These are phyloP conservation scores for Cephus pulcher DNA, from an alignment of 2,888 invertebrate genomes.

Conservation along the genomic window DNA sequence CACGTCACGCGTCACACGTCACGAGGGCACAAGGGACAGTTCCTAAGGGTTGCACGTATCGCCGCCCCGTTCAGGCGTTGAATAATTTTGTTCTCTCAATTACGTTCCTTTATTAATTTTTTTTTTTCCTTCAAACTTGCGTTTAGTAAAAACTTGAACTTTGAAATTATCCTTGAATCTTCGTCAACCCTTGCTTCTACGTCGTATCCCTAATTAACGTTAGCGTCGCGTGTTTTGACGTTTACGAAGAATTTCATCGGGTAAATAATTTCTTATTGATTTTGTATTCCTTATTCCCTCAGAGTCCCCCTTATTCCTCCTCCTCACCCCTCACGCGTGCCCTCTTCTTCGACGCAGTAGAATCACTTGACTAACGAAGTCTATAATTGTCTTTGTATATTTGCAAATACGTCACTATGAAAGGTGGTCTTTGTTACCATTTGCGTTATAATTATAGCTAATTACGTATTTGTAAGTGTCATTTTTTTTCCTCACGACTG, in stretches of 20 bases:
- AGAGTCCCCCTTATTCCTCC: background rate
- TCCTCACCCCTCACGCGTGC: background rate
- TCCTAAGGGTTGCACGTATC: background rate
- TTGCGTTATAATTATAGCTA: background rate
- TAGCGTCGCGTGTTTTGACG: too few relatives aligned
- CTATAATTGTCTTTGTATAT: background rate
- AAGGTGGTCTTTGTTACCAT: background rate
- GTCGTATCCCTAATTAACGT: too few relatives aligned
- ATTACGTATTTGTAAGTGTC: background rate
- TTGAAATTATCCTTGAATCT: too few relatives aligned
- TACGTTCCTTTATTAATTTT: background rate
- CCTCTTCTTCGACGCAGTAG: background rate
- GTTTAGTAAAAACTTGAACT: background rate
- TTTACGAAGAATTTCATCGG: too few relatives aligned
- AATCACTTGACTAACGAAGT: background rate
- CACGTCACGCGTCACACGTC: too few relatives aligned
- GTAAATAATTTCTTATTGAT: constrained; percentile 6
- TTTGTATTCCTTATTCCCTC: constrained; percentile 2
- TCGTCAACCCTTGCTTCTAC: too few relatives aligned
- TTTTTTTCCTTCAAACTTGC: background rate
- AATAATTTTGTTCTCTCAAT: background rate
- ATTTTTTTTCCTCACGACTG: background rate
- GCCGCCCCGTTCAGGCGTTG: too few relatives aligned
- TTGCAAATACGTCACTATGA: background rate
- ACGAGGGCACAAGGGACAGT: background rate